phyloP scores from a whole-genome alignment of 2,888 invertebrate genomes.

The Acanthosepion lycidas region DNA sequence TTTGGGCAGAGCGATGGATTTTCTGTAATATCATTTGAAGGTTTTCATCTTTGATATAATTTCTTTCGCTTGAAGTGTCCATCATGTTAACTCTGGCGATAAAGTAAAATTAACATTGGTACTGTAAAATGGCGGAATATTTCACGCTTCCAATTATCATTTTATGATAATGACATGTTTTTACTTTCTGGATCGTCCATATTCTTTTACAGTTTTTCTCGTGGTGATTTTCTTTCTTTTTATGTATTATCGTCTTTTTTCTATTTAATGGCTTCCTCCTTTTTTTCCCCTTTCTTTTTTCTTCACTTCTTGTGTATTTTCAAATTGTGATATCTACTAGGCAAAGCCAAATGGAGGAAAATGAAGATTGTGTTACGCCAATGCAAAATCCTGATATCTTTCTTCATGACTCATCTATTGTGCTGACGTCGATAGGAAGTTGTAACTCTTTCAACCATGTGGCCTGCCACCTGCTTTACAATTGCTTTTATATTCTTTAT shows the following conservation, averaged over 20 bases:
- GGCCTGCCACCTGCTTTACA: no score
- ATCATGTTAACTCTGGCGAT: not conserved
- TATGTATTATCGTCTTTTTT: not conserved
- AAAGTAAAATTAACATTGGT: not conserved
- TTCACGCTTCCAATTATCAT: not conserved
- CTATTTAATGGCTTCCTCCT: not conserved
- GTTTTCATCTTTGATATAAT: not conserved
- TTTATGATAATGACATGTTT: not conserved
- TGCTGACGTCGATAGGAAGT: no score
- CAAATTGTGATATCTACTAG: no score
- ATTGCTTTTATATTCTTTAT: no score
- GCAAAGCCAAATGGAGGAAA: no score
- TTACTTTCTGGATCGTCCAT: not conserved
- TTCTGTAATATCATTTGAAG: not conserved
- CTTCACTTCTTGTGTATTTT: no score
- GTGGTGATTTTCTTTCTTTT: not conserved
- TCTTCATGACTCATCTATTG: no score
- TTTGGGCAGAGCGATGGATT: not conserved
- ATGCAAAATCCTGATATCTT: no score
- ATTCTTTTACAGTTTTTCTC: not conserved
- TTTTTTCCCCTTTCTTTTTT: not conserved
- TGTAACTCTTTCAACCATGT: no score
- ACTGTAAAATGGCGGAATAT: not conserved
- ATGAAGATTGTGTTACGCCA: no score
- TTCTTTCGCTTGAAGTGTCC: not conserved